Evolutionary conservation across 2,888 invertebrate species (phyloP).

Genomic region (Agriopis marginaria): DNA sequence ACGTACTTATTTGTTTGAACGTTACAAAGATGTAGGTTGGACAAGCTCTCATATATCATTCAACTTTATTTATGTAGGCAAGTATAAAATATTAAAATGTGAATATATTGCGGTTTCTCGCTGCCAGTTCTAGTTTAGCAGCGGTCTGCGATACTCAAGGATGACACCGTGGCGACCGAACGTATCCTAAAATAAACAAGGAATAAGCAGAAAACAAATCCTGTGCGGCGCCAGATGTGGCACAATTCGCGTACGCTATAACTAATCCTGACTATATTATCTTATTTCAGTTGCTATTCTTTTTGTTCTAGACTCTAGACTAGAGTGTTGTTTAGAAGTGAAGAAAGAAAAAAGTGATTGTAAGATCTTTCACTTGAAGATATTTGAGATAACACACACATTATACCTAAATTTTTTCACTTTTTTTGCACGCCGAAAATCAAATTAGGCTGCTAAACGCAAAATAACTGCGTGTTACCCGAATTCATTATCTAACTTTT

Average conservation of each 20-base stretch:
- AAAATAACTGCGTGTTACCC: not conserved
- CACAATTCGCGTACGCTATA: slow-evolving; percentile 17
- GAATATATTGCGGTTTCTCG: not conserved
- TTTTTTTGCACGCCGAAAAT: not conserved
- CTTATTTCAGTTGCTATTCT: slow-evolving; percentile 2
- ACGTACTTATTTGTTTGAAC: too few species aligned
- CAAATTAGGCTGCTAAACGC: too few species aligned
- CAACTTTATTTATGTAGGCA: too few species aligned
- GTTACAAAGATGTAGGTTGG: too few species aligned
- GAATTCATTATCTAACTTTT: too few species aligned
- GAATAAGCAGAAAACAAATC: slow-evolving; percentile 24
- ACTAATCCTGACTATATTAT: slow-evolving; percentile 5
- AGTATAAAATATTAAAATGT: not conserved
- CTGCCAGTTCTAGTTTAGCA: not conserved
- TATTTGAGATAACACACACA: not conserved
- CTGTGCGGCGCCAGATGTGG: slow-evolving; percentile 32
- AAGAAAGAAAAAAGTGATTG: not conserved
- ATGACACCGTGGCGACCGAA: slow-evolving; percentile 5
- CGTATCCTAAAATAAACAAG: slow-evolving; percentile 4
- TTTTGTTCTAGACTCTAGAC: too few species aligned
- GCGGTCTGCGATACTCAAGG: slow-evolving; percentile 8
- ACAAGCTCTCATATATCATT: too few species aligned
- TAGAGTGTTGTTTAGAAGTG: not conserved
- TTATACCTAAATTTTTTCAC: not conserved
- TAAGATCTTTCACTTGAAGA: not conserved